A percentile compares a stretch with the other conserved stretches of the same genome.
Evolutionary conservation across 2,888 invertebrate species (phyloP).

Genomic region (Scaptomyza reducta): DNA sequence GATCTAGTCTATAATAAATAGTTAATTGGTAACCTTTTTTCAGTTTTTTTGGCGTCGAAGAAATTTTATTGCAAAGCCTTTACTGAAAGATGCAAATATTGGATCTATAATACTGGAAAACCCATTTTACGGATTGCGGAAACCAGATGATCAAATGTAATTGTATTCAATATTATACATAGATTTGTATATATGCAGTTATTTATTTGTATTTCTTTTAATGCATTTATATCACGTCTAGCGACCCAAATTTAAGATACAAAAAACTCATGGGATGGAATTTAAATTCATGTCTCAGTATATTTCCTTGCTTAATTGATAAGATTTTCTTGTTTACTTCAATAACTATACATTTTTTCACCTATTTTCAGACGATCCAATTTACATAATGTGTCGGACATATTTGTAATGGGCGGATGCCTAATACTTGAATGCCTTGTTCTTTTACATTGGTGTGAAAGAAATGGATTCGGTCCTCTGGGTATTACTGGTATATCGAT

Average conservation of each 20-base stretch:
- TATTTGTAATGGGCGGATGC: slow-evolving; percentile 99
- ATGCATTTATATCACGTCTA: not conserved
- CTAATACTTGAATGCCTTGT: slow-evolving; percentile 96
- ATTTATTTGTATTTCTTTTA: not conserved
- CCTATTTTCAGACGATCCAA: slow-evolving; percentile 89
- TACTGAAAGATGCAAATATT: slow-evolving; percentile 94
- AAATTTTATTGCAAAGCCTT: slow-evolving; percentile 94
- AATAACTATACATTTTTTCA: not conserved
- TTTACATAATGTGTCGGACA: slow-evolving; percentile 97
- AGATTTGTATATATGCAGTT: not conserved
- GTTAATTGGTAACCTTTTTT: slow-evolving; percentile 48
- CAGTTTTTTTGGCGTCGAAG: slow-evolving; percentile 96
- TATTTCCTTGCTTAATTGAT: not conserved
- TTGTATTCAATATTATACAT: slow-evolving; percentile 9
- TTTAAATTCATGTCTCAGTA: not conserved
- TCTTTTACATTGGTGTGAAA: slow-evolving; percentile 96
- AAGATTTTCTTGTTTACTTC: not conserved
- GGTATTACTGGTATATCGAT: slow-evolving; percentile 98
- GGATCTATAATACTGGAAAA: slow-evolving; percentile 98
- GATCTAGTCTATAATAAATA: not conserved
- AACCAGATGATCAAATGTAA: slow-evolving; percentile 94
- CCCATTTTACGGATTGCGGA: slow-evolving; percentile 96
- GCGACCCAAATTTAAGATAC: not conserved
- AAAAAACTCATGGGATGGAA: not conserved
- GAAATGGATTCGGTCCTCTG: slow-evolving; percentile 95